These are phyloP conservation scores for Dastarcus helophoroides DNA, from an alignment of 2,888 invertebrate species.

Conservation along the genomic window DNA sequence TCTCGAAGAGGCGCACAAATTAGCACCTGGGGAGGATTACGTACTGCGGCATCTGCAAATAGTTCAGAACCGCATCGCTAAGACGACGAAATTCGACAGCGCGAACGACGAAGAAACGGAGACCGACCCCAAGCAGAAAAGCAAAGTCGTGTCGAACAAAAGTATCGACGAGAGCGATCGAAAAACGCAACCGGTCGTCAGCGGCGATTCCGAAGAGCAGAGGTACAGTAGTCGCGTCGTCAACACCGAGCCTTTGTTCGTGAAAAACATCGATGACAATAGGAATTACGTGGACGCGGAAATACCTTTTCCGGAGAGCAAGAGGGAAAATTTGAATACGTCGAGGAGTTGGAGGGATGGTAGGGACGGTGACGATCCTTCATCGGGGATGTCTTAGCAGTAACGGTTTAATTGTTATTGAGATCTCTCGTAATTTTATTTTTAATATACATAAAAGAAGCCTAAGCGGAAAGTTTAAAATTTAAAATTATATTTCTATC, in stretches of 20 bases:
- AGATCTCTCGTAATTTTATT: constrained; percentile 13
- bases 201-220: constrained; percentile 34
- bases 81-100: constrained; percentile 29
- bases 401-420: constrained; percentile 13
- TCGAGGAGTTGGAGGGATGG: constrained; percentile 16
- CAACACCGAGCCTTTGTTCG: constrained; percentile 36
- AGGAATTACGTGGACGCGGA: constrained; percentile 15
- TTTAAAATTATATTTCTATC: constrained; percentile 29
- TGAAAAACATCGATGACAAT: constrained; percentile 31
- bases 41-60: constrained; percentile 82
- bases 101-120: constrained; percentile 29
- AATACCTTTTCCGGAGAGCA: constrained; percentile 6
- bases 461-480: constrained; percentile 7
- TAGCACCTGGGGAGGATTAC: constrained; percentile 87
- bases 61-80: constrained; percentile 57
- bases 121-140: constrained; percentile 20
- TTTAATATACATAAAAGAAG: too few relatives aligned
- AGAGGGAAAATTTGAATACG: constrained; percentile 1
- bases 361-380: constrained; percentile 36
- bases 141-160: constrained; percentile 33
- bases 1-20: constrained; percentile 62
- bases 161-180: constrained; percentile 33
- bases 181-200: constrained; percentile 32
- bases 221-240: constrained; percentile 36
- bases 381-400: constrained; percentile 40